Base-by-base conservation (phyloP, 2,888 invertebrate species). In the Alloscopus bannaensis region DNA sequence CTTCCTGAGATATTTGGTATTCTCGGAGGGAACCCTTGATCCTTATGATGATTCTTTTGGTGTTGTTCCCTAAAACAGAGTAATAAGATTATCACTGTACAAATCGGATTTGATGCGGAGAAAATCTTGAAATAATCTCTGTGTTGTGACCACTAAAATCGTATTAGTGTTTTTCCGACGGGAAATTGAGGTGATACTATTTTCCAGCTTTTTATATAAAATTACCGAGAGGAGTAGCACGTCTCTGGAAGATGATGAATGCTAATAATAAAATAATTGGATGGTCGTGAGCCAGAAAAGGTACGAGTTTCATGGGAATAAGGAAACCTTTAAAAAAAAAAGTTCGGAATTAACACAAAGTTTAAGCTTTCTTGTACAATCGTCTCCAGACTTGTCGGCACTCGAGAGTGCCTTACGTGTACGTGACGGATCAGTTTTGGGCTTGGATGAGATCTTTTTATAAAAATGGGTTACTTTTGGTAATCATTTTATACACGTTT, bases 201-300 rank as follows among this genome's bases (percentile, higher is more conserved):
- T 68, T 75, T 28, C 59, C 57, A 57, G 31, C 40, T 18, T 31
- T 45, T 69, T 50, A 69, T 24, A 57, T 8, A 59, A 66, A 57
- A 68, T 40, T 50, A 36, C 31, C 22, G 47, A 65, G 50, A 60
- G 50, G 59, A 68, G 24, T n/a, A 65, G 50, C 29, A n/a, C 22
- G 20, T 1, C 31, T 28, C 42, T 36, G 42, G 3, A 45, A 42
- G 52, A 50, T 52, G 69, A 20, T 69, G 68, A 69, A 69, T 69
- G n/a, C 29, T 66, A 69, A 75, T 62, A 60, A 68, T 69, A 36
- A 18, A 29, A 52, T 69, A 69, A 77, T 77, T 69, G 68, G 69
- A 69, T 77, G 69, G 72, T 73, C 75, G 75, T 75, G 75, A 75
- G 75, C 75, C 59, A 75, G 22, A 28, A 57, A 50, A 66, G 60